Conservation (phyloP, 2,113 vertebrate species). For the Etia nguti region DNA sequence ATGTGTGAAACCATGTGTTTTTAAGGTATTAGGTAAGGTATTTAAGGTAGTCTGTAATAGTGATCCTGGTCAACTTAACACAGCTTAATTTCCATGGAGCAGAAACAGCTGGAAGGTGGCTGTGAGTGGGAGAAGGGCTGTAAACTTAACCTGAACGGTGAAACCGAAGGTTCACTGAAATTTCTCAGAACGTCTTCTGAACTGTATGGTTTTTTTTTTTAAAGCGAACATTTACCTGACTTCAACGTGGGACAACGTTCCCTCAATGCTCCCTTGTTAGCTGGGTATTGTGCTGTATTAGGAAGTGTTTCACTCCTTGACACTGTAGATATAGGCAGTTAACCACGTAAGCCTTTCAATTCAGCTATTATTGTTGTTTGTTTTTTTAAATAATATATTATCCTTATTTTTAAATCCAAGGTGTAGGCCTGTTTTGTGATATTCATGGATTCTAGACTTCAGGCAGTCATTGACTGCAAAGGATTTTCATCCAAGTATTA, state of each 20-base stretch:
- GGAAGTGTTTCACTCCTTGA: neutral
- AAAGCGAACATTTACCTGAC: neutral
- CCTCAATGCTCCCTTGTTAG: neutral
- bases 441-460: neutral
- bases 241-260: rapidly evolving
- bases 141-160: neutral
- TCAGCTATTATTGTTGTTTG: rapidly evolving
- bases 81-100: neutral
- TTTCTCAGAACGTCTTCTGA: neutral
- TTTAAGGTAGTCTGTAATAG: neutral
- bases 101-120: neutral
- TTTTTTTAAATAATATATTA: neutral
- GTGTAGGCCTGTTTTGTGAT: rapidly evolving
- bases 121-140: neutral
- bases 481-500: neutral
- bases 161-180: neutral
- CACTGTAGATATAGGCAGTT: neutral
- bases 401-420: neutral
- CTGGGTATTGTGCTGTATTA: neutral
- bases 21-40: neutral
- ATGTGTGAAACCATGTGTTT: neutral
- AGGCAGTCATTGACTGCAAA: neutral
- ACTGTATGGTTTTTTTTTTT: neutral
- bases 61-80: neutral
- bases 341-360: rapidly evolving